Percentiles rank a stretch among this genome's conserved stretches.
Evolutionary conservation across 2,797 vertebrate species (phyloP).

Genomic region (Pseudochromis fuscus): DNA sequence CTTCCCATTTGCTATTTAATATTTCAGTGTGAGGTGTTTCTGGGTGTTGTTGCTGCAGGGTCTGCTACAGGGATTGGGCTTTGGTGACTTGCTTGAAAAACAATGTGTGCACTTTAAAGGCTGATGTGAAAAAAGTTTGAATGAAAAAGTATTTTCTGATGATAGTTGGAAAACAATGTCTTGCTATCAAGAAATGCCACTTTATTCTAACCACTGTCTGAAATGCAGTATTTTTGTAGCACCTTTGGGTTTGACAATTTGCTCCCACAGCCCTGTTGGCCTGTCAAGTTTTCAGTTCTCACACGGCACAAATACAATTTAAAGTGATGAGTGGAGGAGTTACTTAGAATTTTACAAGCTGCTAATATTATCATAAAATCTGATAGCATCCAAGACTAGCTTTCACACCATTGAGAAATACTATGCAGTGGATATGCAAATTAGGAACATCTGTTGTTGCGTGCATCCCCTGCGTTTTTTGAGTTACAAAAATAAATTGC

Average conservation of each 20-base stretch:
- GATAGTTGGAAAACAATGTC: constrained; percentile 5
- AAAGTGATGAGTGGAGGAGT: too few species aligned
- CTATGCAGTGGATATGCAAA: too few species aligned
- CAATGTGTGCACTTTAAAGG: constrained; percentile 15
- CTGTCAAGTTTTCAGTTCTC: background rate
- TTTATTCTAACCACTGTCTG: background rate
- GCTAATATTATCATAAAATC: too few species aligned
- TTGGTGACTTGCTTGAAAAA: constrained; percentile 54
- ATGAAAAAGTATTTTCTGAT: constrained; percentile 33
- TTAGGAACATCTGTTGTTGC: too few species aligned
- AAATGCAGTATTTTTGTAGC: background rate
- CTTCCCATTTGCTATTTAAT: constrained; percentile 82
- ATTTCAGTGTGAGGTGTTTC: constrained; percentile 78
- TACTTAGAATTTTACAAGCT: too few species aligned
- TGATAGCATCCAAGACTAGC: too few species aligned
- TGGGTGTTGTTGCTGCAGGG: constrained; percentile 57
- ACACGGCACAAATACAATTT: background rate
- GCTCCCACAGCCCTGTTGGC: background rate
- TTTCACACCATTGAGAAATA: too few species aligned
- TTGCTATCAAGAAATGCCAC: constrained; percentile 12
- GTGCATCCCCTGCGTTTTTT: too few species aligned
- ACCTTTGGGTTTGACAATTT: background rate
- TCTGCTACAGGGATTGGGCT: constrained; percentile 44
- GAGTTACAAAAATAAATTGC: too few species aligned
- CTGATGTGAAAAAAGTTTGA: constrained; percentile 39